Evolutionary conservation across 2,888 invertebrate species (phyloP).

Genomic region (Drosophila limbata): DNA sequence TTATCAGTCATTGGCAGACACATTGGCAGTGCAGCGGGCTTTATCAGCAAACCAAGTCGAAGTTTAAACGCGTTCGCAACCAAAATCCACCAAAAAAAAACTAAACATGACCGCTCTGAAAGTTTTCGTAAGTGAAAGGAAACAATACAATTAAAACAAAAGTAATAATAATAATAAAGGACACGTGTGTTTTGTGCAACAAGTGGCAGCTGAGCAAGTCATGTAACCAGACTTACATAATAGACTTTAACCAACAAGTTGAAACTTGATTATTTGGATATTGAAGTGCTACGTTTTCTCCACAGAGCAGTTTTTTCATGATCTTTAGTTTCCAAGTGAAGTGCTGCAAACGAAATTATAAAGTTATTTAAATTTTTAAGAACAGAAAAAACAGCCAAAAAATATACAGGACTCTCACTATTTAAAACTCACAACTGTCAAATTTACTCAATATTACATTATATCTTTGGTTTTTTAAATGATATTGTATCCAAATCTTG

Average conservation of each 20-base stretch:
- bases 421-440: not conserved
- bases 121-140: constrained; percentile 82
- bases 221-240: constrained; percentile 14
- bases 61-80: constrained; percentile 33
- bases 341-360: not conserved
- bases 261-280: constrained; percentile 8
- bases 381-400: not conserved
- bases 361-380: not conserved
- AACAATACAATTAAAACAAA: constrained; percentile 4
- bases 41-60: constrained; percentile 40
- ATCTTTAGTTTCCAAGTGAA: not conserved
- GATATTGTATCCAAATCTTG: too few species aligned
- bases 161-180: constrained; percentile 10
- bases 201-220: constrained; percentile 5
- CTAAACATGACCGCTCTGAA: constrained; percentile 82
- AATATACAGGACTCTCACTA: too few species aligned
- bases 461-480: not conserved
- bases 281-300: not conserved
- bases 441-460: not conserved
- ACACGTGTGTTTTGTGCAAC: constrained; percentile 21
- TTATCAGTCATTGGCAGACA: constrained; percentile 84
- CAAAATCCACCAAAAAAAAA: constrained; percentile 16
- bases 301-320: not conserved
- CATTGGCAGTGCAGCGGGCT: constrained; percentile 80
- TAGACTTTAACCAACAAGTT: not conserved